Evolutionary conservation across 1,140 invertebrate genomes (phyloP).

Genomic region (Aphelinus certus): DNA sequence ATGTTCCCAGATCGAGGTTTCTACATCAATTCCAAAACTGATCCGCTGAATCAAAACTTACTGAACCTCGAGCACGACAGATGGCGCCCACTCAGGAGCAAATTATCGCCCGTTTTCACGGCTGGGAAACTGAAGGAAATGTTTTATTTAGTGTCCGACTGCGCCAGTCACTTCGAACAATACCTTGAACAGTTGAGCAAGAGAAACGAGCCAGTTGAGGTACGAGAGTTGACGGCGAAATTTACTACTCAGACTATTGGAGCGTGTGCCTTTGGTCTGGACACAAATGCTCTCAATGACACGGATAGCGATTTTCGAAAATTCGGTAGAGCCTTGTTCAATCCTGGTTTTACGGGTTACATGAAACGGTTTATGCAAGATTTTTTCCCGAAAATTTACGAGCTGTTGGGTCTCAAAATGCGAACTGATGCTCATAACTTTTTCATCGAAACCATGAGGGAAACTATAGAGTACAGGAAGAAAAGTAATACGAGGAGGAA

Average conservation of each 20-base stretch:
- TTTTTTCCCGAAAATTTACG: no score
- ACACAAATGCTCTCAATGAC: constrained; percentile 66
- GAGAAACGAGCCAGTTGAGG: constrained; percentile 29
- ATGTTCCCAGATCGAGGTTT: constrained; percentile 42
- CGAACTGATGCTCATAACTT: constrained; percentile 57
- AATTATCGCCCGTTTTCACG: constrained; percentile 64
- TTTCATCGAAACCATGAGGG: constrained; percentile 57
- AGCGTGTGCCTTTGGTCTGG: constrained; percentile 69
- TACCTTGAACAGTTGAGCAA: constrained; percentile 49
- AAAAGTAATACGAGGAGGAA: constrained; percentile 54
- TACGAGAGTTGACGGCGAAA: constrained; percentile 53
- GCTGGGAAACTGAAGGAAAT: constrained; percentile 65
- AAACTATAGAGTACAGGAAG: constrained; percentile 51
- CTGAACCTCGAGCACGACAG: constrained; percentile 41
- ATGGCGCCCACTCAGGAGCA: constrained; percentile 57
- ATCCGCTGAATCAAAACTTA: constrained; percentile 59
- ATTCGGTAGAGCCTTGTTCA: constrained; percentile 59
- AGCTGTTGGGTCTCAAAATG: no score
- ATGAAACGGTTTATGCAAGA: no score
- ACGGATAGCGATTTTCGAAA: constrained; percentile 65
- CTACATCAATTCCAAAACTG: constrained; percentile 54
- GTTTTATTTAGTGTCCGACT: constrained; percentile 59
- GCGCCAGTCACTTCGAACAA: constrained; percentile 59
- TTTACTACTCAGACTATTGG: constrained; percentile 69
- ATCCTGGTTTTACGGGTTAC: background rate